phyloP scores from a whole-genome alignment of 2,888 invertebrate genomes.

The Dynastes hyllus region DNA sequence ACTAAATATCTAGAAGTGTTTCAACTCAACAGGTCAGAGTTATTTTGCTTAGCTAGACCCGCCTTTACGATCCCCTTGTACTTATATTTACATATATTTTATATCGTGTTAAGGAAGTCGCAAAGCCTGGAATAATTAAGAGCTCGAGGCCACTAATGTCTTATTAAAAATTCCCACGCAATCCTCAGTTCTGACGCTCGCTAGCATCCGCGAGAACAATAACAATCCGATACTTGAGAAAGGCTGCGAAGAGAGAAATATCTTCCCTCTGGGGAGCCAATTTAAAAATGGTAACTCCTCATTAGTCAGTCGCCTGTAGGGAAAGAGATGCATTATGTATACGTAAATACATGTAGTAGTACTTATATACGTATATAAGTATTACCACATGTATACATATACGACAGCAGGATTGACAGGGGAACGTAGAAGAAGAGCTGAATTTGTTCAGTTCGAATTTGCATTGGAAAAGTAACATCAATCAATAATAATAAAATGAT shows the following conservation, averaged over 20 bases:
- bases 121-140: conserved; percentile 27
- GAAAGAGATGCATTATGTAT: conserved; percentile 48
- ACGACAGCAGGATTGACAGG: too few species aligned
- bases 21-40: neutral
- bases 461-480: too few species aligned
- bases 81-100: neutral
- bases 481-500: too few species aligned
- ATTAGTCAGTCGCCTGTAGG: conserved; percentile 55
- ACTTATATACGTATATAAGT: too few species aligned
- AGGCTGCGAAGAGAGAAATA: conserved; percentile 25
- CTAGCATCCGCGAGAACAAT: conserved; percentile 36
- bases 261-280: conserved; percentile 57
- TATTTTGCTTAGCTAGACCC: neutral
- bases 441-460: too few species aligned
- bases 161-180: conserved; percentile 33
- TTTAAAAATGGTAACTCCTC: conserved; percentile 61
- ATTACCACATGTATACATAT: too few species aligned
- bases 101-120: conserved; percentile 2
- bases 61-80: neutral
- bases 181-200: neutral
- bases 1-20: neutral
- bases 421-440: too few species aligned
- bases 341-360: conserved; percentile 14
- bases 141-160: conserved; percentile 20
- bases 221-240: conserved; percentile 42